These are phyloP conservation scores for Temnothorax unifasciatus DNA, from an alignment of 2,888 invertebrate species.

Conservation along the genomic window DNA sequence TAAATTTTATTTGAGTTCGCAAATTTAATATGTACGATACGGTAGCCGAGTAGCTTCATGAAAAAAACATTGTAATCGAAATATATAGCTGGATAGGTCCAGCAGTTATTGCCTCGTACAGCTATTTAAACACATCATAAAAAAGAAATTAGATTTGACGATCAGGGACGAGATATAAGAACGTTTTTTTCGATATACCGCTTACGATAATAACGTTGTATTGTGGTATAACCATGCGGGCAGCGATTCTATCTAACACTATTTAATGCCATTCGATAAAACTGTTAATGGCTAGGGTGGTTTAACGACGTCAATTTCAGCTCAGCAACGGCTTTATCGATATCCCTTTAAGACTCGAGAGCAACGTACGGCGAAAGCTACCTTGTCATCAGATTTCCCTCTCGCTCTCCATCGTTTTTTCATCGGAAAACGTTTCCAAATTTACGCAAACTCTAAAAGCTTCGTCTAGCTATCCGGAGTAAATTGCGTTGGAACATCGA, in stretches of 20 bases:
- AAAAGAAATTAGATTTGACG: constrained; percentile 12
- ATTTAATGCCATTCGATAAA: constrained; percentile 14
- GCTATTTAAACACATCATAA: not conserved
- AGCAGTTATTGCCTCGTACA: not conserved
- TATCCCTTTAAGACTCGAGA: not conserved
- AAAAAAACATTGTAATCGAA: not conserved
- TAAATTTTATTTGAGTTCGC: not conserved
- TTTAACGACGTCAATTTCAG: constrained; percentile 16
- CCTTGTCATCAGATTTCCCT: not conserved
- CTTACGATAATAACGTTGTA: not conserved
- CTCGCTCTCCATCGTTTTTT: not conserved
- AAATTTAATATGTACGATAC: not conserved
- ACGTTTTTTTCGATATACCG: not conserved
- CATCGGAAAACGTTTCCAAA: constrained; percentile 19
- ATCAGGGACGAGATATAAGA: not conserved
- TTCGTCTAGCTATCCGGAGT: not conserved
- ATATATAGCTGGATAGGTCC: not conserved
- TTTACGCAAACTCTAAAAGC: not conserved
- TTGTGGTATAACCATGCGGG: not conserved
- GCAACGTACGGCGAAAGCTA: not conserved
- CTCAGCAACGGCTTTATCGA: not conserved
- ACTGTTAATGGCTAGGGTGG: not conserved
- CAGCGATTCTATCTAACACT: not conserved
- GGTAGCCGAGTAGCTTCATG: not conserved
- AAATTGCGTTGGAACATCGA: constrained; percentile 5